Conservation (phyloP, 2,113 vertebrate species). For the Amia ocellicauda region DNA sequence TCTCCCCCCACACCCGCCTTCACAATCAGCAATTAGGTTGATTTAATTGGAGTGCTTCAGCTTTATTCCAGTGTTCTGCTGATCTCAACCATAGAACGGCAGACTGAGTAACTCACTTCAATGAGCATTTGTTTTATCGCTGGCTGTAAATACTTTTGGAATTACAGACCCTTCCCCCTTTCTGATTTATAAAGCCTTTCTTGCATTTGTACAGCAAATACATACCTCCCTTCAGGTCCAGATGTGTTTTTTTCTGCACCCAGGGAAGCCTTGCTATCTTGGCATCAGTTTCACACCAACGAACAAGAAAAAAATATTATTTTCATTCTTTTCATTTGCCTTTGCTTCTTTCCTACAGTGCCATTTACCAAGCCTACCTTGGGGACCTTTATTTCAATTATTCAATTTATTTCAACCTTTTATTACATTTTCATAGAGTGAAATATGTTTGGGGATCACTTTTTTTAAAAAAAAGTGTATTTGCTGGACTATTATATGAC, state of each 20-base stretch:
- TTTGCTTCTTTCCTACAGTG: no score
- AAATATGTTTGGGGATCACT: no score
- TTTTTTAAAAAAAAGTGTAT: no score
- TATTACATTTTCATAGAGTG: no score
- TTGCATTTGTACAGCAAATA: neutral
- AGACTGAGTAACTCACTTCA: constrained; percentile 1
- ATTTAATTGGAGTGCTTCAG: constrained; percentile 21
- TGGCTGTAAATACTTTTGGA: constrained; percentile 23
- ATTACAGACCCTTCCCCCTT: constrained; percentile 9
- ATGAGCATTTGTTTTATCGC: constrained; percentile 22
- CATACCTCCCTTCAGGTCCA: neutral
- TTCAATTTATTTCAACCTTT: no score
- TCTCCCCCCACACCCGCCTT: neutral
- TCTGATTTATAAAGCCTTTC: constrained; percentile 5
- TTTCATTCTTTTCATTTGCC: no score
- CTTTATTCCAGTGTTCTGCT: constrained; percentile 2
- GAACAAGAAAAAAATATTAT: neutral
- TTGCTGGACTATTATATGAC: neutral
- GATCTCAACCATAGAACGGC: constrained; percentile 9
- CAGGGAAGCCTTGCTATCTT: no score
- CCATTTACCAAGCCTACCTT: no score
- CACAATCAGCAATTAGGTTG: constrained; percentile 13
- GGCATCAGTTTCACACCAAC: constrained; percentile 10
- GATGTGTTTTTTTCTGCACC: constrained; percentile 2
- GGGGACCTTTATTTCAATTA: no score